These are phyloP conservation scores for Ceratina calcarata DNA, from an alignment of 1,140 invertebrate genomes.

Conservation along the genomic window DNA sequence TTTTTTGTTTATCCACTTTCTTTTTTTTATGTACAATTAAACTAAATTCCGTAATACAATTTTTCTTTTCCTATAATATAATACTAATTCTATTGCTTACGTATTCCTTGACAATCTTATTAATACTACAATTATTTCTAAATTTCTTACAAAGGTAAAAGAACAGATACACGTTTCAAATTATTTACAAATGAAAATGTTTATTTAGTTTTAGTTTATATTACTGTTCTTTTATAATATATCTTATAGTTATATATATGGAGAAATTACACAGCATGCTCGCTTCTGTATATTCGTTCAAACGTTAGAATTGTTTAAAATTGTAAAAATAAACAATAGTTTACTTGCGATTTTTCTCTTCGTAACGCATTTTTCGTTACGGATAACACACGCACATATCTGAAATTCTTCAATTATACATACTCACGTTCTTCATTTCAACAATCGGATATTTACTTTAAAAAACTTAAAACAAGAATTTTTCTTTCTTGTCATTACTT, in stretches of 20 bases:
- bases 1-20: constrained; percentile 1
- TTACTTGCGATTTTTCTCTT: constrained; percentile 32
- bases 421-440: neutral
- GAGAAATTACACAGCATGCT: constrained; percentile 37
- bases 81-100: neutral
- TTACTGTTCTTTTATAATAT: constrained; percentile 27
- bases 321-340: constrained; percentile 43
- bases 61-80: neutral
- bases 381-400: constrained; percentile 4
- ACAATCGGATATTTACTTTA: neutral
- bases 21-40: constrained; percentile 23
- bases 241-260: constrained; percentile 9
- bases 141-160: constrained; percentile 9
- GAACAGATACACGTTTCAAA: constrained; percentile 16
- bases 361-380: constrained; percentile 14
- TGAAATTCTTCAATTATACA: constrained; percentile 40
- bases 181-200: constrained; percentile 35
- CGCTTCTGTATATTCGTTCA: constrained; percentile 19
- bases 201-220: neutral
- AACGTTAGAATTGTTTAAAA: constrained; percentile 45
- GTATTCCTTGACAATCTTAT: constrained; percentile 11
- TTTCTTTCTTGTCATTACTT: constrained; percentile 28
- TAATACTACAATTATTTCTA: constrained; percentile 9
- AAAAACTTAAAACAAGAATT: constrained; percentile 15
- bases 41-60: no score